phyloP scores from a whole-genome alignment of 2,113 vertebrate genomes.

The Larimichthys crocea region DNA sequence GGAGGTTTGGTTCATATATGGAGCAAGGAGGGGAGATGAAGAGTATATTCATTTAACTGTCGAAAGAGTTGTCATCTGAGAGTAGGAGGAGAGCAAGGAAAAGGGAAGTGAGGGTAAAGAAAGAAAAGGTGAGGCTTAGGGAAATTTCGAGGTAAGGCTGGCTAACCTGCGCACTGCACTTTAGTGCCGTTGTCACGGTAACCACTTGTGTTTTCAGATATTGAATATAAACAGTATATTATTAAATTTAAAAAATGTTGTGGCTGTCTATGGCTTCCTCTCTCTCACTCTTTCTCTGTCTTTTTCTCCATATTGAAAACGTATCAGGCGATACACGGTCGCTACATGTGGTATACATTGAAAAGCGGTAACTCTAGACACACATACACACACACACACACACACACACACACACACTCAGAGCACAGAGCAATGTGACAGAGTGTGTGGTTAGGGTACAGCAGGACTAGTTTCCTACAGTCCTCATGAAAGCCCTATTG shows the following conservation, averaged over 20 bases:
- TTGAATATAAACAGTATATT: constrained; percentile 48
- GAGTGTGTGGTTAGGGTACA: constrained; percentile 70
- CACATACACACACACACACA: constrained; percentile 30
- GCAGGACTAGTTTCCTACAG: constrained; percentile 62
- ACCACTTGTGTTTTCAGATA: constrained; percentile 59
- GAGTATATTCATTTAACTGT: constrained; percentile 59
- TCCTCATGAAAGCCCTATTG: constrained; percentile 75
- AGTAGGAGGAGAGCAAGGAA: constrained; percentile 29
- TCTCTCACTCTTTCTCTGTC: constrained; percentile 26
- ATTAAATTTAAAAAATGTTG: constrained; percentile 46
- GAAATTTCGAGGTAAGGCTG: constrained; percentile 2
- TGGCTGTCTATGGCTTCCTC: constrained; percentile 24
- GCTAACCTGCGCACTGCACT: neutral
- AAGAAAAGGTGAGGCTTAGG: constrained; percentile 47
- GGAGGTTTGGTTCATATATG: constrained; percentile 39
- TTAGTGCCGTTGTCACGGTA: constrained; percentile 37
- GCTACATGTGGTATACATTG: constrained; percentile 79
- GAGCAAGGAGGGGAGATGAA: constrained; percentile 35
- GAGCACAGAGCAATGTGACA: constrained; percentile 57
- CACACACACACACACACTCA: constrained; percentile 26
- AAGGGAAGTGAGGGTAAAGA: constrained; percentile 38
- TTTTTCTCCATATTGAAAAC: constrained; percentile 71
- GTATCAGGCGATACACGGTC: constrained; percentile 64
- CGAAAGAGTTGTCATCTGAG: constrained; percentile 55
- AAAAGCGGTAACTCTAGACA: constrained; percentile 66